Evolutionary conservation across 2,888 invertebrate species (phyloP).

Genomic region (Carterocephalus palaemon): DNA sequence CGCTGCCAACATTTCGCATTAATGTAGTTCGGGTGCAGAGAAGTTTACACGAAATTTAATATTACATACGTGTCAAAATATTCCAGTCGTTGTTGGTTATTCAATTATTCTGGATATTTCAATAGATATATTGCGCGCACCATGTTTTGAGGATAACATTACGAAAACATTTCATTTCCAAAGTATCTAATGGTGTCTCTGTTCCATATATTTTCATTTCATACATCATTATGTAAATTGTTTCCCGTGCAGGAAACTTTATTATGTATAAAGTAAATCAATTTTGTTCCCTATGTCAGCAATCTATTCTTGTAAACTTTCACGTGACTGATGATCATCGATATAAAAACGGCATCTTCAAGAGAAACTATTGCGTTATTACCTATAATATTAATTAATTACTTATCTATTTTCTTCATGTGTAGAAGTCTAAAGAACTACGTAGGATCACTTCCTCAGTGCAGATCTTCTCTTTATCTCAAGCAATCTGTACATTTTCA

Average conservation of each 20-base stretch:
- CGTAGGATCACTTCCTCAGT: neutral
- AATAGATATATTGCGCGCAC: conserved; percentile 1
- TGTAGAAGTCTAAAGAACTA: no score
- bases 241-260: conserved; percentile 7
- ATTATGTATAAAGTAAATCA: conserved; percentile 2
- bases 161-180: conserved; percentile 1
- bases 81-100: neutral
- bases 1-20: neutral
- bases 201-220: no score
- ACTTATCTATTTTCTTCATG: neutral
- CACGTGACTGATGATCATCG: no score
- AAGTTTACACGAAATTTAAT: conserved; percentile 7
- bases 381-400: no score
- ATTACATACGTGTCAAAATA: neutral
- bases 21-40: neutral
- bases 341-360: no score
- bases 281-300: no score
- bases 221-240: conserved; percentile 5
- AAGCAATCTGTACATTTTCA: neutral
- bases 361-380: no score
- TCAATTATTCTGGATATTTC: no score
- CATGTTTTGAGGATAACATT: conserved; percentile 2
- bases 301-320: no score
- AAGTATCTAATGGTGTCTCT: no score
- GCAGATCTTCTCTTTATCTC: neutral